Evolutionary conservation across 2,797 vertebrate species (phyloP).

Genomic region (Cygnus olor): DNA sequence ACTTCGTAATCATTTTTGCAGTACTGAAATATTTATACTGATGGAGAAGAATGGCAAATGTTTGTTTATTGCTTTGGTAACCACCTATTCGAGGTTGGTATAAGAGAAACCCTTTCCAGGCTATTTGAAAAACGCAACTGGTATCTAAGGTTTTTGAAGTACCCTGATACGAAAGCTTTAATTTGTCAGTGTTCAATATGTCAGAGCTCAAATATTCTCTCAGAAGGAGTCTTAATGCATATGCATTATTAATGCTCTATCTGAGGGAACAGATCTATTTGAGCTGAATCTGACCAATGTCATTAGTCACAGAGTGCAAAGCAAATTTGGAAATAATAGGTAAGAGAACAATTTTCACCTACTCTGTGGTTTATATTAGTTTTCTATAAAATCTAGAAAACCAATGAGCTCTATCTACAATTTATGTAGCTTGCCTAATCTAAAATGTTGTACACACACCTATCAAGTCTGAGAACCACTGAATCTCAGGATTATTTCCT

Average conservation of each 20-base stretch:
- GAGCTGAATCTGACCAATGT: conserved; percentile 62
- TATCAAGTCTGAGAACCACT: background rate
- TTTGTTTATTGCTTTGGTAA: conserved; percentile 53
- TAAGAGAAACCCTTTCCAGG: conserved; percentile 20
- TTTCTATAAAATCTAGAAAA: background rate
- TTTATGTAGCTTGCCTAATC: background rate
- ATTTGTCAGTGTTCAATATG: conserved; percentile 74
- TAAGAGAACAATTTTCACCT: background rate
- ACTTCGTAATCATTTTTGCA: background rate
- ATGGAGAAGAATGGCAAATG: conserved; percentile 28
- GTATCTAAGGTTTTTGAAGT: conserved; percentile 55
- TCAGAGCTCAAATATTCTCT: conserved; percentile 77
- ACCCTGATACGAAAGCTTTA: conserved; percentile 69
- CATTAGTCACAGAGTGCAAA: conserved; percentile 59
- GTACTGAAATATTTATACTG: background rate
- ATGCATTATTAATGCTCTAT: conserved; percentile 75
- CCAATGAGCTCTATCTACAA: background rate
- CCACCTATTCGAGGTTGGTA: conserved; percentile 33
- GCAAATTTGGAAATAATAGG: background rate
- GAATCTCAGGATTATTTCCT: background rate
- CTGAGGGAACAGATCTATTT: conserved; percentile 57
- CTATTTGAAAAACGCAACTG: conserved; percentile 43
- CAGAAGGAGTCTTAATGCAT: conserved; percentile 65
- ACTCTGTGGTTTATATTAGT: background rate
- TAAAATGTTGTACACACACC: background rate